A percentile compares a stretch with the other conserved stretches of the same genome.
These are phyloP conservation scores for Ostrea edulis DNA, from an alignment of 1,140 invertebrate genomes.

Conservation along the genomic window DNA sequence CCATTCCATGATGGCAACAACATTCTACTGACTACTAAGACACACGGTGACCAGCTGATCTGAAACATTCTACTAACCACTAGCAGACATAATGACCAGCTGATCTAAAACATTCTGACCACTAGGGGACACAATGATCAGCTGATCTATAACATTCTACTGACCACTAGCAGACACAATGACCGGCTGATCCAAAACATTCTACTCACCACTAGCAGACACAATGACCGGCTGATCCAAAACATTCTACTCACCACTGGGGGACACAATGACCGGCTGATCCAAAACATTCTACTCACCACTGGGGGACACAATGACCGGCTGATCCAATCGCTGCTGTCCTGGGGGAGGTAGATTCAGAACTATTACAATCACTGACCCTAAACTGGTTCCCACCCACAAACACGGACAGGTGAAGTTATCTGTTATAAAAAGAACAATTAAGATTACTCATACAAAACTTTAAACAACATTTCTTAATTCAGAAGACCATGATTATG, in stretches of 20 bases:
- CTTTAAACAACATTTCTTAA: too few relatives aligned
- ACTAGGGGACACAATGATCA: too few relatives aligned
- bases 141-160: slow-evolving; percentile 69
- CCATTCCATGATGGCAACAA: too few relatives aligned
- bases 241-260: slow-evolving; percentile 83
- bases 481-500: too few relatives aligned
- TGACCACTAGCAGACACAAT: too few relatives aligned
- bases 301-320: slow-evolving; percentile 93
- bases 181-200: too few relatives aligned
- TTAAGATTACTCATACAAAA: too few relatives aligned
- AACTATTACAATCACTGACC: slow-evolving; percentile 94
- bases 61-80: slow-evolving; percentile 84
- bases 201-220: too few relatives aligned
- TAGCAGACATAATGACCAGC: slow-evolving; percentile 93
- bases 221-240: too few relatives aligned
- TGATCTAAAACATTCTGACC: too few relatives aligned
- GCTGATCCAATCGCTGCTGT: slow-evolving; percentile 89
- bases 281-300: slow-evolving; percentile 84
- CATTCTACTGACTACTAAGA: slow-evolving; percentile 84
- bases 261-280: too few relatives aligned
- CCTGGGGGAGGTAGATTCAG: slow-evolving; percentile 90
- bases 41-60: too few relatives aligned
- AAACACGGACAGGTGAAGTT: slow-evolving; percentile 89
- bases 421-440: slow-evolving; percentile 82
- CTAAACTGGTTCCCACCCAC: slow-evolving; percentile 97